phyloP scores from a whole-genome alignment of 2,797 vertebrate species.

The Coracias cyanogaster region DNA sequence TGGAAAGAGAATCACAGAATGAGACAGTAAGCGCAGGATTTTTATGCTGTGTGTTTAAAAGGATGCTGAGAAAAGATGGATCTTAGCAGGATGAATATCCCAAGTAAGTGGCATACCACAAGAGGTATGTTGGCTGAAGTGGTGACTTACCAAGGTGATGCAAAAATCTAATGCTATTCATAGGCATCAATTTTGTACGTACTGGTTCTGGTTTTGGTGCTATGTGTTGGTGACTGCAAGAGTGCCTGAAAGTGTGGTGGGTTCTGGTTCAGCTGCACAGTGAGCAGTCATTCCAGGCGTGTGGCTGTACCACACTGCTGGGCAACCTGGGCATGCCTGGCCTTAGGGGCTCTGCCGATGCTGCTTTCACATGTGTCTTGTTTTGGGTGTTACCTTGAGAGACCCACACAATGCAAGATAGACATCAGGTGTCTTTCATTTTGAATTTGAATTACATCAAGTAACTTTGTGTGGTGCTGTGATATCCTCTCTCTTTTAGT shows the following conservation, averaged over 20 bases:
- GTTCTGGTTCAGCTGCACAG: background rate
- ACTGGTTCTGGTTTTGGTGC: background rate
- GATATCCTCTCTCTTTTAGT: background rate
- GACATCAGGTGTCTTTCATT: background rate
- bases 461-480: background rate
- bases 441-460: background rate
- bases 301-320: background rate
- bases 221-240: background rate
- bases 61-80: background rate
- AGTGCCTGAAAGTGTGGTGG: background rate
- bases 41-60: background rate
- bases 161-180: background rate
- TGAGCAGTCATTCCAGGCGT: background rate
- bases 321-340: background rate
- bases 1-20: background rate
- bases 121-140: background rate
- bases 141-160: background rate
- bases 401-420: background rate
- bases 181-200: background rate
- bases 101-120: background rate
- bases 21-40: background rate
- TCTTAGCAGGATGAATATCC: background rate
- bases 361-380: background rate
- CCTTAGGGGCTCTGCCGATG: background rate
- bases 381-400: background rate